These are phyloP conservation scores for Scaptodrosophila lebanonensis DNA, from an alignment of 1,140 invertebrate genomes.

Conservation along the genomic window DNA sequence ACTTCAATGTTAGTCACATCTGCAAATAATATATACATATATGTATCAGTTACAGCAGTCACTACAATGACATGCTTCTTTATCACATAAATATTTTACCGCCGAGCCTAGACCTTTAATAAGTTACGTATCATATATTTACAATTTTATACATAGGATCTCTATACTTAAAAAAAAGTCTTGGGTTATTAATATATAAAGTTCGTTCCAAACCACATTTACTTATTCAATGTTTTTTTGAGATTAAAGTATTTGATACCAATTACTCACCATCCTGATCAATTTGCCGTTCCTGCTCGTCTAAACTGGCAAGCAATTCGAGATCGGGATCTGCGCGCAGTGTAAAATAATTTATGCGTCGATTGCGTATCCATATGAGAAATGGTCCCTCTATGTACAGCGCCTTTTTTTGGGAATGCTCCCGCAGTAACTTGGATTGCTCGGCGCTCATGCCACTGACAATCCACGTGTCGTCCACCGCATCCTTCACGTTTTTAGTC, in stretches of 20 bases:
- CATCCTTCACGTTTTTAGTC: constrained; percentile 84
- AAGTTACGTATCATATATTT: no score
- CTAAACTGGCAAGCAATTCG: constrained; percentile 52
- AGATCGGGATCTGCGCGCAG: constrained; percentile 83
- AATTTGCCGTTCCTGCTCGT: constrained; percentile 47
- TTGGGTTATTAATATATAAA: no score
- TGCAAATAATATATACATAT: no score
- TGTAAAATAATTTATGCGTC: constrained; percentile 90
- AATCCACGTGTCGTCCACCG: constrained; percentile 95
- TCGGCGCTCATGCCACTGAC: constrained; percentile 90
- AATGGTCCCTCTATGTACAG: constrained; percentile 94
- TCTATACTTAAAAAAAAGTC: no score
- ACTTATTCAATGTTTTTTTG: no score
- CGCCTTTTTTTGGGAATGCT: constrained; percentile 83
- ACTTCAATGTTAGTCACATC: constrained; percentile 84
- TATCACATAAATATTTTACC: no score
- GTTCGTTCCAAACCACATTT: no score
- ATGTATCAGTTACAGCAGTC: no score
- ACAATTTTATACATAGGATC: no score
- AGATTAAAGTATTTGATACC: not conserved
- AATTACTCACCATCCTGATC: constrained; percentile 80
- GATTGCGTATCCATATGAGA: constrained; percentile 86
- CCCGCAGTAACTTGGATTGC: constrained; percentile 86
- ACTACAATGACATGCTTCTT: not conserved
- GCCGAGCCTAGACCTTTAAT: no score